Evolutionary conservation across 2,113 vertebrate species (phyloP), one percentile per base, ranked within the genome.

Genomic region (Loxodonta africana): DNA sequence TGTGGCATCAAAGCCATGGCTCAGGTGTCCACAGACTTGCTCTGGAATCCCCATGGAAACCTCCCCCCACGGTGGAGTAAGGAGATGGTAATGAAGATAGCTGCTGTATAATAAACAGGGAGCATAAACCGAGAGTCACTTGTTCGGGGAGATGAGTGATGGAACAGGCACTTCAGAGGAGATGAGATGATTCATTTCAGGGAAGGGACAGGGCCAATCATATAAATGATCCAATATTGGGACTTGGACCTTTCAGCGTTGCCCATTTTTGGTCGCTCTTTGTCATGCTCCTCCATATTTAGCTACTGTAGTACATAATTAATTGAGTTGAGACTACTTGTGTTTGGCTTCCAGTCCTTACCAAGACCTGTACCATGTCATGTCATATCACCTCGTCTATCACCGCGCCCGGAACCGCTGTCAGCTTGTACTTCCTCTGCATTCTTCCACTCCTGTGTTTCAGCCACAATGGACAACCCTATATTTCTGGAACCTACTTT

Each of bases 11-110:
- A 53, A 81, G 37, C 20, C 65, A 25, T 0, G 1, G 83, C 69
- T 41, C 80, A 57, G 78, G 86, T 85, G 73, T 60, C 80, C 51
- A 5, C 0, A 28, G 83, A 10, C 63, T 57, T 23, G 65, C 84
- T 90, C n/a, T 0, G 20, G 46, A 82, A 37, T 94, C 94, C 62
- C 82, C 83, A 69, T 41, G 83, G 85, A 82, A 92, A 63, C 90
- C n/a, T 12, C 44, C 8, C 37, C 23, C 30, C 48, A 26, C 23
- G 8, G 71, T 62, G 83, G 85, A 65, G 86, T 51, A 77, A 91
- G 78, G 78, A 73, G 93, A 83, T 28, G 95, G 46, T 95, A 86
- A 95, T 86, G 91, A 86, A 71, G 95, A 87, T 91, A 95, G 97
- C 91, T 97, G 93, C 89, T 84, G 74, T 89, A 69, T 94, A 80